Conservation (phyloP, 2,888 invertebrate species). For the Acanthosepion pharaonis region DNA sequence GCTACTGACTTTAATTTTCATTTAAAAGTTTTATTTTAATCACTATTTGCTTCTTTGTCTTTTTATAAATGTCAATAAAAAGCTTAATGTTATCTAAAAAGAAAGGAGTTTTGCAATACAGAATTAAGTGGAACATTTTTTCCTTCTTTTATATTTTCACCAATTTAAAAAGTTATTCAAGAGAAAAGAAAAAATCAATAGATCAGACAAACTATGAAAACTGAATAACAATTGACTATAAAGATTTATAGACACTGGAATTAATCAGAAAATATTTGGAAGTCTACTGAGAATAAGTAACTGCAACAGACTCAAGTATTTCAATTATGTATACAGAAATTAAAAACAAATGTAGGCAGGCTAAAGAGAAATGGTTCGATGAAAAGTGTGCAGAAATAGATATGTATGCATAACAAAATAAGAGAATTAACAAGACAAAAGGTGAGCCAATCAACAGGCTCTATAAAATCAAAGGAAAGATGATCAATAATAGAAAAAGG, state of each 20-base stretch:
- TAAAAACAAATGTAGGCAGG: too few species aligned
- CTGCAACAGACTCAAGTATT: too few species aligned
- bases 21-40: not conserved
- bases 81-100: not conserved
- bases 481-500: too few species aligned
- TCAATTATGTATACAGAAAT: too few species aligned
- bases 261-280: too few species aligned
- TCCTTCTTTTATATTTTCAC: not conserved
- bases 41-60: not conserved
- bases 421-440: too few species aligned
- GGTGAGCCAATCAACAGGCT: too few species aligned
- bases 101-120: not conserved
- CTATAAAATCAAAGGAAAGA: too few species aligned
- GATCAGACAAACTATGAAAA: not conserved
- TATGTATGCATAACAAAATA: too few species aligned
- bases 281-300: too few species aligned
- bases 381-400: too few species aligned
- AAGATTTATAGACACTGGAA: not conserved
- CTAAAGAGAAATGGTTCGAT: too few species aligned
- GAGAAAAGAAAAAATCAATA: not conserved
- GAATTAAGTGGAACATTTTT: not conserved
- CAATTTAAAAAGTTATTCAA: not conserved
- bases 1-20: not conserved
- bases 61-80: not conserved
- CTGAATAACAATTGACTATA: not conserved